Evolutionary conservation across 2,113 vertebrate genomes (phyloP), one percentile per base, ranked within the genome.

Genomic region (Miniopterus natalensis): DNA sequence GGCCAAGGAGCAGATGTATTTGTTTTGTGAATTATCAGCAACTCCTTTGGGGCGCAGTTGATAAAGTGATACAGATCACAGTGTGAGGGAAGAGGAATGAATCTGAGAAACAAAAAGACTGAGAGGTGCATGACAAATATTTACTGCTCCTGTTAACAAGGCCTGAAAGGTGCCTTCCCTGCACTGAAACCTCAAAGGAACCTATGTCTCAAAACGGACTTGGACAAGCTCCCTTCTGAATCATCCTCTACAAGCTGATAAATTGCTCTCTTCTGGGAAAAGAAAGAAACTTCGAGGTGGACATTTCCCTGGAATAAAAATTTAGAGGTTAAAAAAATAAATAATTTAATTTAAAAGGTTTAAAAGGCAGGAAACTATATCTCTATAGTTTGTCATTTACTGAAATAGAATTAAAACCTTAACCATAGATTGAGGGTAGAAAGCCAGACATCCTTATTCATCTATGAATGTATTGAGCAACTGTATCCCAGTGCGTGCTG

Each of bases 21-120:
- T 96, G 85, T 94, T 92, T 75, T 71, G 61, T 85, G 81, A 96
- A 90, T 93, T 88, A 90, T 77, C 49, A 81, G 65, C 71, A 94
- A 91, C 63, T 78, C 13, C 65, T 79, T 90, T 17, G 42, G 70
- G 77, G 53, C 47, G 2, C 42, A 70, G 49, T 66, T 45, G 51
- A 87, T 81, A 61, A 84, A 70, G 49, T 71, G 53, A 88, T 66
- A 65, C 27, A 77, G 75, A 75, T 65, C 65, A n/a, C n/a, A 68
- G 71, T 36, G 42, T 73, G 88, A 47, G 18, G 8, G 40, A 88
- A 80, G 47, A 88, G 10, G 53, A 80, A 77, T 53, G 80, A 77
- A 29, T 71, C 31, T 40, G n/a, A 87, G 55, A 68, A 11, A 61
- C 20, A 71, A 59, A 88, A 53, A 84, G n/a, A 94, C 47, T 31